Evolutionary conservation across 2,888 invertebrate species (phyloP).

Genomic region (Lingula anatina): DNA sequence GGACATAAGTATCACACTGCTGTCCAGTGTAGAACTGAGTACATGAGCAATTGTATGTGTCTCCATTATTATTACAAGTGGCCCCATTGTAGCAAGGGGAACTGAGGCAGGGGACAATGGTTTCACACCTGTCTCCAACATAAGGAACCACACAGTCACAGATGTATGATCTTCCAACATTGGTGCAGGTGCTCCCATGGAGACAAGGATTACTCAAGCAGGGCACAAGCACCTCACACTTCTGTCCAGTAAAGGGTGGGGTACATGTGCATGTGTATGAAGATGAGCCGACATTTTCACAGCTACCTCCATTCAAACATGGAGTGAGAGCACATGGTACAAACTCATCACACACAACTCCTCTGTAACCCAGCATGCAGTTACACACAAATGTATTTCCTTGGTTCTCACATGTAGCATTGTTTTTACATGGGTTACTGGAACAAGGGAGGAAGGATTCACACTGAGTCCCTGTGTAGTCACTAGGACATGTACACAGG

Average conservation of each 20-base stretch:
- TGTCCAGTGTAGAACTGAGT: conserved; percentile 14
- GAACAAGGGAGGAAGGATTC: conserved; percentile 18
- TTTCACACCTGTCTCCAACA: background rate
- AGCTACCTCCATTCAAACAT: background rate
- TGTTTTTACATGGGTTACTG: conserved; percentile 15
- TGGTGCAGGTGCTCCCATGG: background rate
- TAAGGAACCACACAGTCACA: background rate
- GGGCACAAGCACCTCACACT: background rate
- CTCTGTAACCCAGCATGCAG: background rate
- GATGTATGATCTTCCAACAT: background rate
- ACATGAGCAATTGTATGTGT: conserved; percentile 10
- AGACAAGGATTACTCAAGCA: background rate
- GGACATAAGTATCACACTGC: conserved; percentile 16
- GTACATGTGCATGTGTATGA: background rate
- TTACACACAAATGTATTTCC: background rate
- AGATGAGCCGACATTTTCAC: background rate
- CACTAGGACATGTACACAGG: conserved; percentile 10
- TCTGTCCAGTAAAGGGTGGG: background rate
- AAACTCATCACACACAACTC: background rate
- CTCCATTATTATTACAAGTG: background rate
- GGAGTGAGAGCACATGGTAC: background rate
- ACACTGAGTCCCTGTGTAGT: conserved; percentile 19
- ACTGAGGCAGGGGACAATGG: background rate
- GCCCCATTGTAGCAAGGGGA: background rate
- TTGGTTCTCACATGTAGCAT: background rate